Percentiles rank a stretch among this genome's conserved stretches.
Conservation (phyloP, 1,140 invertebrate species). For the Brachionus asplanchnoidis region DNA sequence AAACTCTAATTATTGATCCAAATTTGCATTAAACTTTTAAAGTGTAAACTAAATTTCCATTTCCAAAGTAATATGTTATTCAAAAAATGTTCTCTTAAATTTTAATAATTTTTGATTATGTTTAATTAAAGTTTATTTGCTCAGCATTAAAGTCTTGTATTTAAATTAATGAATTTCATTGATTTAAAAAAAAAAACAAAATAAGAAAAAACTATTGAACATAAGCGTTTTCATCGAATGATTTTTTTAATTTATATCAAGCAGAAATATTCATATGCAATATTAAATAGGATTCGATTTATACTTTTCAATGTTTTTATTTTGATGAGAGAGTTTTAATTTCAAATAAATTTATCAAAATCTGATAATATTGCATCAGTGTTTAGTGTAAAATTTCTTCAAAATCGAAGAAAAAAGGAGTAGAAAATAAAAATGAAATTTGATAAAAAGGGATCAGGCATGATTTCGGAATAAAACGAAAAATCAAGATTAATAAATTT, state of each 20-base stretch:
- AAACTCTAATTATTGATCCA: no score
- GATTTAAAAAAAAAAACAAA: no score
- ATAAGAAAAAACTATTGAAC: no score
- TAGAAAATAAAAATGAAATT: neutral
- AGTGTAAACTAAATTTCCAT: neutral
- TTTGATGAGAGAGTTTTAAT: neutral
- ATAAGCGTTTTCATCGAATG: no score
- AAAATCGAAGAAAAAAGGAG: neutral
- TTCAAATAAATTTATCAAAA: neutral
- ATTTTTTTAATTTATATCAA: neutral
- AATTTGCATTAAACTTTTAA: no score
- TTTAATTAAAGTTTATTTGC: neutral
- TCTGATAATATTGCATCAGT: neutral
- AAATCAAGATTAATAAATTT: no score
- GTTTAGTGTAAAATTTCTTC: neutral
- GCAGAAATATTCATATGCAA: neutral
- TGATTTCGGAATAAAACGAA: no score
- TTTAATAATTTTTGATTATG: neutral
- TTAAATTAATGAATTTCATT: neutral
- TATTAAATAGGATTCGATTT: neutral
- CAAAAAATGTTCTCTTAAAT: neutral
- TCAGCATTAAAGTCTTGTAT: neutral
- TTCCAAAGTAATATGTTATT: neutral
- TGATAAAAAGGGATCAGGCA: neutral
- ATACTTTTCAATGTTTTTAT: neutral